These are phyloP conservation scores for Dryadula phaetusa DNA, from an alignment of 2,888 invertebrate genomes.

Conservation along the genomic window DNA sequence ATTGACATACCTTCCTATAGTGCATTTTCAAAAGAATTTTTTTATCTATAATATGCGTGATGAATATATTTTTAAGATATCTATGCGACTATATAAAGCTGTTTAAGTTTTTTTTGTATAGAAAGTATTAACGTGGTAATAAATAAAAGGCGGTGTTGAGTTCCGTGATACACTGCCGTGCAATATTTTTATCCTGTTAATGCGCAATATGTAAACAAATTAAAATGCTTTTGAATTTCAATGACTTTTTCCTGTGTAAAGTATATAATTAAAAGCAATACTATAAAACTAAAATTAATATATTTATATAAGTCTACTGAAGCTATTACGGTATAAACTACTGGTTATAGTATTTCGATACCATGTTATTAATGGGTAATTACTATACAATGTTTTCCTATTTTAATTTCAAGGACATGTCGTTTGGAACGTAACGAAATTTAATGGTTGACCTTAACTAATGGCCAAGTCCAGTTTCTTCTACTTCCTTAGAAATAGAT, in stretches of 20 bases:
- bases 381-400: constrained; percentile 5
- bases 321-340: not conserved
- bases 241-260: too few species aligned
- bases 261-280: not conserved
- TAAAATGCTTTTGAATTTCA: too few species aligned
- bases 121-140: too few species aligned
- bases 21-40: not conserved
- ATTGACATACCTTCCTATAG: constrained; percentile 51
- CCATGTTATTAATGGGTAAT: not conserved
- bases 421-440: not conserved
- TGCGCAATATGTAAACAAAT: too few species aligned
- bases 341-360: not conserved
- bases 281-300: not conserved
- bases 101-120: too few species aligned
- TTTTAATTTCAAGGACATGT: constrained; percentile 6
- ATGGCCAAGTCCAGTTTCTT: constrained; percentile 1
- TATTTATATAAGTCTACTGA: not conserved
- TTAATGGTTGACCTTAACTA: not conserved
- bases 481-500: constrained; percentile 5
- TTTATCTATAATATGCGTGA: not conserved
- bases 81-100: too few species aligned
- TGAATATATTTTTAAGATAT: too few species aligned
- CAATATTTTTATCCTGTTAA: too few species aligned
- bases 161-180: too few species aligned
- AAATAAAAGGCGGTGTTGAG: too few species aligned